Evolutionary conservation across 1,140 invertebrate genomes (phyloP), one percentile per base, ranked within the genome.

Genomic region (Hyles euphorbiae): DNA sequence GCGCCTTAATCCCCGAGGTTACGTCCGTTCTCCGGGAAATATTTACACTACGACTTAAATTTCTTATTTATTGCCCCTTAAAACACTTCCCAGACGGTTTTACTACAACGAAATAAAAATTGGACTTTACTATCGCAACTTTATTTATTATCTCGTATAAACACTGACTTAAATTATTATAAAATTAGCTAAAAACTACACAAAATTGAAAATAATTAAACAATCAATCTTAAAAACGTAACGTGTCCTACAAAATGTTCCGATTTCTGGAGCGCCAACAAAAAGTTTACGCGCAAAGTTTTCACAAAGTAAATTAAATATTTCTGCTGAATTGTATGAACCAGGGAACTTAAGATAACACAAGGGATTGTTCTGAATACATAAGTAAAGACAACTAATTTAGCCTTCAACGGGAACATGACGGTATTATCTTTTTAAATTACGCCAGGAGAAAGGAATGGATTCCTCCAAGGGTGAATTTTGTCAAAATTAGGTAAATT

Each of bases 361-460:
- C 22, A 56, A 22, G 36, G 33, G 10, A 53, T 60, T 53, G 45
- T 60, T 60, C 51, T 50, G 47, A 57, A 60, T 34, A 45, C 32
- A 32, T 61, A 5, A n/a, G 43, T 52, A 32, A 34, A 50, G 56
- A 51, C 5, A 51, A 58, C 56, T 44, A 58, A 58, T 51, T 58
- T 49, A 11, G 56, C 4, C 48, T 58, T 52, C 56, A 58, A 58
- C 36, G 43, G 36, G 48, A 11, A n/a, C 36, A 51, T n/a, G 22
- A 33, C 36, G 49, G 40, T 51, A 44, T 58, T 51, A 34, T 58
- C 48, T 58, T 58, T 51, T 51, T 52, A 45, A 52, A 58, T 51
- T 58, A 51, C 3, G 7, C 12, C 22, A 3, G 22, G 43, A 22
- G 40, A 52, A 52, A 58, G 22, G 52, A 58, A 52, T 45, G 40